These are phyloP conservation scores for Solea solea DNA, from an alignment of 2,113 vertebrate species.

Conservation along the genomic window DNA sequence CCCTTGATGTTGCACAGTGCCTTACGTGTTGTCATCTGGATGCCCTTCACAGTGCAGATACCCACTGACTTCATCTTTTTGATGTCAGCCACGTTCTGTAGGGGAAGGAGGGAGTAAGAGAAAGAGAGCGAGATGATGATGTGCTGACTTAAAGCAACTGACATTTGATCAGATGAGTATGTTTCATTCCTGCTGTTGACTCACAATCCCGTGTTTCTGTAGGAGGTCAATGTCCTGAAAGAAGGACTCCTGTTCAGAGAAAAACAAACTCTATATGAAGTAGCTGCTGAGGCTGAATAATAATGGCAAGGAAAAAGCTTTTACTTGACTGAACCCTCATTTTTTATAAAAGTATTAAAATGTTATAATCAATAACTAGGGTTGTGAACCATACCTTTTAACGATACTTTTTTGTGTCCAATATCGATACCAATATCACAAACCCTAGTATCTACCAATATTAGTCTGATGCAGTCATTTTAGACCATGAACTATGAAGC, in stretches of 20 bases:
- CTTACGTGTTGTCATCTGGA: slow-evolving; percentile 97
- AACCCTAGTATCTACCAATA: no score
- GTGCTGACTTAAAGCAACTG: not conserved
- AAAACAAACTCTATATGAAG: not conserved
- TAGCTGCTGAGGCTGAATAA: not conserved
- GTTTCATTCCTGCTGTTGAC: slow-evolving; percentile 60
- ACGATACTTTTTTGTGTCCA: no score
- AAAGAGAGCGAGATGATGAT: not conserved
- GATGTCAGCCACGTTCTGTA: slow-evolving; percentile 94
- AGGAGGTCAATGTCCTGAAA: slow-evolving; percentile 98
- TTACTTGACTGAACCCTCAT: not conserved
- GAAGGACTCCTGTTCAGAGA: slow-evolving; percentile 87
- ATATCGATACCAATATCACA: no score
- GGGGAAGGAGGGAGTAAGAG: not conserved
- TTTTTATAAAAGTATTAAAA: no score
- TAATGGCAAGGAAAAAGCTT: not conserved
- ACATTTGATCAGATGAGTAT: not conserved
- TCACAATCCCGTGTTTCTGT: slow-evolving; percentile 98
- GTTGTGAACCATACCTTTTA: no score
- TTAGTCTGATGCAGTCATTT: no score
- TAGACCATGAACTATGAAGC: no score
- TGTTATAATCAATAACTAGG: no score
- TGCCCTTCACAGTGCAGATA: slow-evolving; percentile 96
- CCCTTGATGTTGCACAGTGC: slow-evolving; percentile 95
- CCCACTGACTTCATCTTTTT: slow-evolving; percentile 96